A percentile compares a stretch with the other conserved stretches of the same genome.
Conservation (phyloP, 2,888 invertebrate species). For the Laspeyria flexula region DNA sequence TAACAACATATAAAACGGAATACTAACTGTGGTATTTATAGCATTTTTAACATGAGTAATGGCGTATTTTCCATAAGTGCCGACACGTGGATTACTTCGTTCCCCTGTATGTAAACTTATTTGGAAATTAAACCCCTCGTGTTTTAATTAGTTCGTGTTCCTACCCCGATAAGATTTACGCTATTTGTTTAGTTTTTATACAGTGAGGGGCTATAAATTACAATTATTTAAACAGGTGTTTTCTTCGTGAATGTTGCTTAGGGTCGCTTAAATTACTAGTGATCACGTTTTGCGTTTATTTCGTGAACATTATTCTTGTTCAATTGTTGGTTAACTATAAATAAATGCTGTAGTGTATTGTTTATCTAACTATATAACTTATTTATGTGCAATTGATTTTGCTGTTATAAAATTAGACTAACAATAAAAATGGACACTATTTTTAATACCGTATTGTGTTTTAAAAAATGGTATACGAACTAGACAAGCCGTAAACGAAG, state of each 20-base stretch:
- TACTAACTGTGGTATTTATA: constrained; percentile 20
- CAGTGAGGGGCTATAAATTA: constrained; percentile 15
- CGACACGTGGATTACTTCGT: background rate
- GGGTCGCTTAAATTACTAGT: constrained; percentile 17
- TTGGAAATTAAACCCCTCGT: constrained; percentile 4
- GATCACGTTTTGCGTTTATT: constrained; percentile 16
- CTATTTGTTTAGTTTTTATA: constrained; percentile 12
- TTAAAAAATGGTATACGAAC: too few relatives aligned
- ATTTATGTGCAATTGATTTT: too few relatives aligned
- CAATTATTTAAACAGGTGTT: constrained; percentile 23
- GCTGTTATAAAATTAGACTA: too few relatives aligned
- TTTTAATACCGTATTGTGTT: too few relatives aligned
- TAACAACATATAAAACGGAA: constrained; percentile 20
- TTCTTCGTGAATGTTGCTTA: constrained; percentile 14
- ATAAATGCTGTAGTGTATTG: too few relatives aligned
- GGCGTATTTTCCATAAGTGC: constrained; percentile 20
- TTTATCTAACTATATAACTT: too few relatives aligned
- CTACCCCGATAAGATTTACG: constrained; percentile 11
- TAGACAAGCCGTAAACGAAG: too few relatives aligned
- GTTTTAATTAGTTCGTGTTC: constrained; percentile 17
- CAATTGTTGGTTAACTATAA: background rate
- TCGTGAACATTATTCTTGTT: background rate
- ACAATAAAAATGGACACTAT: too few relatives aligned
- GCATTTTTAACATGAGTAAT: constrained; percentile 20
- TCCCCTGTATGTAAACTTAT: constrained; percentile 7